A percentile compares a stretch with the other conserved stretches of the same genome.
Evolutionary conservation across 2,113 vertebrate genomes (phyloP).

Genomic region (Pluvialis apricaria): DNA sequence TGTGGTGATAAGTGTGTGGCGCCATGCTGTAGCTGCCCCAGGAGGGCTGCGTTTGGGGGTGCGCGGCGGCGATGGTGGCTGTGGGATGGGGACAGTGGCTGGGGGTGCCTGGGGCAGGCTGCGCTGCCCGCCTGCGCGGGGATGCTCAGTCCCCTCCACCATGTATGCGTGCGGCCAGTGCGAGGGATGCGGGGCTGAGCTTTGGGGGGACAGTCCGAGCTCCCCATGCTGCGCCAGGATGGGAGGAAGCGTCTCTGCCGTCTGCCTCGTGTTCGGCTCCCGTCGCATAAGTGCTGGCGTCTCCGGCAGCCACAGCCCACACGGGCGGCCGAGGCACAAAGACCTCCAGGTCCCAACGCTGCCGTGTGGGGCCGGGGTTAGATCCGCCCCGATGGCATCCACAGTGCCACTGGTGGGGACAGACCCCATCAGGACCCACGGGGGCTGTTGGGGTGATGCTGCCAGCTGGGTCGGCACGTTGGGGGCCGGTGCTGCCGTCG

Average conservation of each 20-base stretch:
- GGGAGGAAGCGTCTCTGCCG: background rate
- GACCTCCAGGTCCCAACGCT: background rate
- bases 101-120: background rate
- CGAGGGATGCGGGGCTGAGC: background rate
- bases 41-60: background rate
- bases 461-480: background rate
- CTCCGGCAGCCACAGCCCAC: background rate
- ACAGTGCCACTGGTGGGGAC: background rate
- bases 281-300: background rate
- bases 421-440: too few species aligned
- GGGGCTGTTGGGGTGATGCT: background rate
- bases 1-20: rapidly evolving
- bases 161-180: background rate
- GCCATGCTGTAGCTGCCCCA: background rate
- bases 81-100: background rate
- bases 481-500: background rate
- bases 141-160: background rate
- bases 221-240: background rate
- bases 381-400: background rate
- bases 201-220: background rate
- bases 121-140: background rate
- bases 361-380: background rate
- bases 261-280: background rate
- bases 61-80: background rate
- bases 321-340: background rate